Evolutionary conservation across 2,888 invertebrate species (phyloP).

Genomic region (Pachliopta kotzebuea): DNA sequence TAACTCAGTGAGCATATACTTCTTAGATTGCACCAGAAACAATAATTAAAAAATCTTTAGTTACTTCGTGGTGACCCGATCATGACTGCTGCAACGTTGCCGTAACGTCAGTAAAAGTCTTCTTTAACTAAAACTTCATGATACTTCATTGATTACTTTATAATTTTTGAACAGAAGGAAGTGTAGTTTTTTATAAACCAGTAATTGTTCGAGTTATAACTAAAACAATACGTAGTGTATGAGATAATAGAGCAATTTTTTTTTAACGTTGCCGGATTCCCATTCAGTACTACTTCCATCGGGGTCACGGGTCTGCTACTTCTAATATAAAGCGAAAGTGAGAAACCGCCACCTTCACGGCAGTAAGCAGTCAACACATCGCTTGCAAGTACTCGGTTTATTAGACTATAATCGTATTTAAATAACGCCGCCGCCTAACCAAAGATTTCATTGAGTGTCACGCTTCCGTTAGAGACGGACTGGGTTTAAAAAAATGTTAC

Average conservation of each 20-base stretch:
- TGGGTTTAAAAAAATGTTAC: constrained; percentile 11
- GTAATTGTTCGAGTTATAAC: too few species aligned
- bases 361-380: background rate
- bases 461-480: constrained; percentile 24
- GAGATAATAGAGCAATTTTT: background rate
- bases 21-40: too few species aligned
- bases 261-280: background rate
- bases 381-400: constrained; percentile 4
- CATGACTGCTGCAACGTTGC: too few species aligned
- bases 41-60: too few species aligned
- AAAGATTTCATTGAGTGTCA: constrained; percentile 18
- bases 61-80: too few species aligned
- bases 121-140: too few species aligned
- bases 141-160: too few species aligned
- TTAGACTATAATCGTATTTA: constrained; percentile 18
- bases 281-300: background rate
- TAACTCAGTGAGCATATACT: too few species aligned
- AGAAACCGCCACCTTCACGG: background rate
- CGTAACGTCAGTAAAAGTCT: too few species aligned
- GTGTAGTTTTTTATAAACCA: too few species aligned
- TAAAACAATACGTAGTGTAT: too few species aligned
- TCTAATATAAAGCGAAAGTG: constrained; percentile 13
- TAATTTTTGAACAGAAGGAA: too few species aligned
- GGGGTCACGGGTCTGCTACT: background rate
- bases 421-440: constrained; percentile 3